Evolutionary conservation across 64 coral and sea anemone species (phyloP), one percentile per base, ranked within the genome.

Genomic region (Hydrozoanthus tunicans): DNA sequence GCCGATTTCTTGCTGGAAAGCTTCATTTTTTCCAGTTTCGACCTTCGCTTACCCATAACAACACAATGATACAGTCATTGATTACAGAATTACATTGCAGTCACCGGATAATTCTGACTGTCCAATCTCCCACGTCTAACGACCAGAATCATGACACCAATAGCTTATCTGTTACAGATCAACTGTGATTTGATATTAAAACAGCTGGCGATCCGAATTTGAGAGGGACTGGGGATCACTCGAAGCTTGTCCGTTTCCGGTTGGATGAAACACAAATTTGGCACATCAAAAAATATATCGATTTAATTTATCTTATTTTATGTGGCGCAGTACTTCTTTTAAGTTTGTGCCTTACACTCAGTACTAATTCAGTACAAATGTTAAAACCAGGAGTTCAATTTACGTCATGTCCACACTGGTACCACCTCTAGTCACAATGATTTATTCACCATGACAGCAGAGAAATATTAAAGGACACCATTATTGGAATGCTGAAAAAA

Each of bases 11-110:
- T 88, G 68, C 68, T 74, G 67, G 84, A 88, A 59, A 88, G 68
- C 59, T 88, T 88, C 84, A 88, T 88, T 25, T 59, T 88, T 74
- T 88, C 84, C 65, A 88, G 66, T 88, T 7, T 88, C 9, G 84
- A 88, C 69, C 84, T 74, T 24, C 84, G 84, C 55, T 88, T 88
- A 6, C 84, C 84, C 84, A 88, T 88, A 74, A 10, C 68, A 74
- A 55, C 43, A 14, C 17, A 7, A 73, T 11, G 56, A 88, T 14
- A 88, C 9, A 51, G 13, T 74, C 84, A 88, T 51, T 88, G 84
- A 72, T 57, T 58, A 59, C 12, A 73, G 24, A 58, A 74, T 73
- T n/a, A 13, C 68, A 51, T 26, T 59, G 11, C 24, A 43, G 70
- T 15, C 53, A 88, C 0, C 67, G 67, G 27, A 55, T 59, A 86